Evolutionary conservation across 1,140 invertebrate genomes (phyloP).

Genomic region (Trigoniulus corallinus): DNA sequence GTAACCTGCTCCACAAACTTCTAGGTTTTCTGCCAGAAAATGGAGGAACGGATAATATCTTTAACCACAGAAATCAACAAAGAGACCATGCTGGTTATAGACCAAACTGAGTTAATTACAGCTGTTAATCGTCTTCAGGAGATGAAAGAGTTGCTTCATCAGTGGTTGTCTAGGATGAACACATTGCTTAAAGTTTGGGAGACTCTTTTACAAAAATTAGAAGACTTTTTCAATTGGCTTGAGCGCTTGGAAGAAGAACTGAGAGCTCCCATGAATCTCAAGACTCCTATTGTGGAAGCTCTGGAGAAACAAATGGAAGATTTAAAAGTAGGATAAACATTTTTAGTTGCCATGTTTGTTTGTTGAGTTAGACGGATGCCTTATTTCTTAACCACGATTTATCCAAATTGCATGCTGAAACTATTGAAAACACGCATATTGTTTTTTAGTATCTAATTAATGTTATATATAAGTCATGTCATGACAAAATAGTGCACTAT

Average conservation of each 20-base stretch:
- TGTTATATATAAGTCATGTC: background rate
- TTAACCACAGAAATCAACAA: background rate
- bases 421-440: too few relatives aligned
- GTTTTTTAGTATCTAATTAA: background rate
- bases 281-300: slow-evolving; percentile 8
- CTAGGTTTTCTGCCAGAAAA: background rate
- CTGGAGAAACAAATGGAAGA: slow-evolving; percentile 21
- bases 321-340: slow-evolving; percentile 13
- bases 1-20: background rate
- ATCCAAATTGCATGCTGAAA: too few relatives aligned
- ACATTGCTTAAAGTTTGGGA: slow-evolving; percentile 63
- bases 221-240: slow-evolving; percentile 21
- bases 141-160: slow-evolving; percentile 8
- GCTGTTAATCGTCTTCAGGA: slow-evolving; percentile 8
- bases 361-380: too few relatives aligned
- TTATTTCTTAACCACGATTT: too few relatives aligned
- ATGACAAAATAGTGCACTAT: background rate
- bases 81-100: background rate
- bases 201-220: slow-evolving; percentile 36
- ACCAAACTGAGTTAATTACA: slow-evolving; percentile 9
- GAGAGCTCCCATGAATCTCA: slow-evolving; percentile 3
- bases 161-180: slow-evolving; percentile 36
- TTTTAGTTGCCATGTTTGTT: background rate
- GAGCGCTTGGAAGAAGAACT: slow-evolving; percentile 10
- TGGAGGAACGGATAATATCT: background rate